Evolutionary conservation across 64 coral and sea anemone species (phyloP), one percentile per base, ranked within the genome.

Genomic region (Pocillopora verrucosa): DNA sequence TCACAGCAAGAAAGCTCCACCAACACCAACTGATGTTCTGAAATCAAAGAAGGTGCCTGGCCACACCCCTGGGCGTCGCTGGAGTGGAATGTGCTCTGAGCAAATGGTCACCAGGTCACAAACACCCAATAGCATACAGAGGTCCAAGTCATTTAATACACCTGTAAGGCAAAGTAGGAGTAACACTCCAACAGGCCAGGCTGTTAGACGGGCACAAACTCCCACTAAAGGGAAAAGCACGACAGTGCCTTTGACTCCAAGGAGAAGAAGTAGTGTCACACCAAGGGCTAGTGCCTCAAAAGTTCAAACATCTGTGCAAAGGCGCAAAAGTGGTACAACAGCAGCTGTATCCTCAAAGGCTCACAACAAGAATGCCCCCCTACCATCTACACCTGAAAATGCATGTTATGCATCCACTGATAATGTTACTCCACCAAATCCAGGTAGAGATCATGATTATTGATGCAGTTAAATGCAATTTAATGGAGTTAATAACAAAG

Each of bases 121-220:
- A 11, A 63, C 61, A 17, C 61, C 61, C 16, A 63, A 17, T 63
- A 63, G 11, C 16, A 17, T 63, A 63, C 30, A 65, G 64, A 15
- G 34, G 10, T 67, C 59, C 25, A 85, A 85, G 65, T 85, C 82
- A 5, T 85, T 85, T 72, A 85, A 63, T 22, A 85, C 82, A 26
- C 82, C 64, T 13, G 67, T 70, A 11, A 72, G 16, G 13, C 45
- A 16, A 65, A 60, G 59, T 63, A 16, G 65, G 41, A 85, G 38
- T 62, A 25, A 20, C 22, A 58, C 56, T 57, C 72, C 82, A 17
- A 58, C 64, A 45, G 64, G 64, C 36, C 82, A 72, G 25, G 10
- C 82, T 26, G 22, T 67, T n/a, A 83, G 68, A 17, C 12, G 16
- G 19, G n/a, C 19, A 68, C 61, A 68, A 24, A 83, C 60, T 5